Conservation (phyloP, 37 sponge, comb jelly and placozoan species). For the Tethya wilhelma region DNA sequence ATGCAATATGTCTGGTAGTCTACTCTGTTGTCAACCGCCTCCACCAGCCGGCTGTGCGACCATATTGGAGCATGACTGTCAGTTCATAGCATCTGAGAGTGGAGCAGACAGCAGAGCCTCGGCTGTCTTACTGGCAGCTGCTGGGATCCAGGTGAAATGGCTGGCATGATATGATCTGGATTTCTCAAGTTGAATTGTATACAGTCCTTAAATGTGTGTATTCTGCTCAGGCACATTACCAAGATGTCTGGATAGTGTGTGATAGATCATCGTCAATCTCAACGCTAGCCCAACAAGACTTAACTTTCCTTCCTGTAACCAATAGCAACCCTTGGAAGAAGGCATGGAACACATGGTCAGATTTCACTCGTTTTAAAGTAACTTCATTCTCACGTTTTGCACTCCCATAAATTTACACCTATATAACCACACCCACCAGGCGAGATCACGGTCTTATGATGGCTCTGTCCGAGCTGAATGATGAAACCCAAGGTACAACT, state of each 20-base stretch:
- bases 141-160: constrained; percentile 5
- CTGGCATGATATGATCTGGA: no score
- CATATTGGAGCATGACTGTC: constrained; percentile 28
- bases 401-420: background rate
- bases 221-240: no score
- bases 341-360: constrained; percentile 38
- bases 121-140: background rate
- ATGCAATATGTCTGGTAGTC: no score
- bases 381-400: background rate
- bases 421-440: constrained; percentile 3
- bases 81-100: background rate
- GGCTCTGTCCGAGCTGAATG: background rate
- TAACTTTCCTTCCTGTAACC: constrained; percentile 7
- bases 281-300: no score
- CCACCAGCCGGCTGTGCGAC: constrained; percentile 16
- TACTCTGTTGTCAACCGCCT: constrained; percentile 16
- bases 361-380: background rate
- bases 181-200: no score
- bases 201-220: no score
- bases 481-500: background rate
- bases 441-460: background rate
- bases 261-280: no score
- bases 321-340: constrained; percentile 35
- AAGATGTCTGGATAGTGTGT: no score
- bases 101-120: background rate